Conservation (phyloP, 1,140 invertebrate genomes). For the Drosophila dunni region DNA sequence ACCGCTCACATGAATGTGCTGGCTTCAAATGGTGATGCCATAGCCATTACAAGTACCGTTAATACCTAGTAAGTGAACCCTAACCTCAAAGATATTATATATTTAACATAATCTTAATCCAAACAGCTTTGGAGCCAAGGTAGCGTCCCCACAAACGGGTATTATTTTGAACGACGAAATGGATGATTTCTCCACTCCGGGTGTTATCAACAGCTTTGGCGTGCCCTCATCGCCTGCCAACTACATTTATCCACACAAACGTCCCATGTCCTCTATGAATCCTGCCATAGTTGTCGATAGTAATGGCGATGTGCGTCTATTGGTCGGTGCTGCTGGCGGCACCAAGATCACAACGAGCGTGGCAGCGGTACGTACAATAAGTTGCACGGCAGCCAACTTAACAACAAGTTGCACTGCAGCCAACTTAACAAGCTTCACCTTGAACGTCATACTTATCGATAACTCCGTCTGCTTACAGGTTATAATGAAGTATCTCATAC, state of each 20-base stretch:
- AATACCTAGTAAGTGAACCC: slow-evolving; percentile 92
- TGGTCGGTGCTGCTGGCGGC: slow-evolving; percentile 96
- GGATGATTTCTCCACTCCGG: slow-evolving; percentile 97
- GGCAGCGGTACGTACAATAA: slow-evolving; percentile 74
- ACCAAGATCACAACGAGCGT: slow-evolving; percentile 95
- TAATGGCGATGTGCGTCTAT: slow-evolving; percentile 91
- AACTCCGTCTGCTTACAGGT: slow-evolving; percentile 84
- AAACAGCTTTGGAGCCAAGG: slow-evolving; percentile 91
- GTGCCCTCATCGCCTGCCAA: slow-evolving; percentile 93
- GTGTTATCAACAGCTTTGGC: slow-evolving; percentile 91
- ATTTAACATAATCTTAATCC: background rate
- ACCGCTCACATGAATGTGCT: slow-evolving; percentile 97
- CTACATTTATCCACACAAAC: slow-evolving; percentile 92
- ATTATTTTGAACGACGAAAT: slow-evolving; percentile 97
- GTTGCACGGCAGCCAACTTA: background rate
- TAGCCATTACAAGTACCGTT: slow-evolving; percentile 96
- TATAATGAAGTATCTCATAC: slow-evolving; percentile 90
- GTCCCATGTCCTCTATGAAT: slow-evolving; percentile 97
- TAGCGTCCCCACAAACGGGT: slow-evolving; percentile 92
- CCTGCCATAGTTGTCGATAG: slow-evolving; percentile 93
- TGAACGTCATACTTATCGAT: background rate
- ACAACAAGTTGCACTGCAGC: background rate
- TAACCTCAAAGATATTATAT: no score
- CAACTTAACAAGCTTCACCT: slow-evolving; percentile 4
- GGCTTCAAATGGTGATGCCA: slow-evolving; percentile 94